Evolutionary conservation across 2,797 vertebrate genomes (phyloP).

Genomic region (Cossypha caffra): DNA sequence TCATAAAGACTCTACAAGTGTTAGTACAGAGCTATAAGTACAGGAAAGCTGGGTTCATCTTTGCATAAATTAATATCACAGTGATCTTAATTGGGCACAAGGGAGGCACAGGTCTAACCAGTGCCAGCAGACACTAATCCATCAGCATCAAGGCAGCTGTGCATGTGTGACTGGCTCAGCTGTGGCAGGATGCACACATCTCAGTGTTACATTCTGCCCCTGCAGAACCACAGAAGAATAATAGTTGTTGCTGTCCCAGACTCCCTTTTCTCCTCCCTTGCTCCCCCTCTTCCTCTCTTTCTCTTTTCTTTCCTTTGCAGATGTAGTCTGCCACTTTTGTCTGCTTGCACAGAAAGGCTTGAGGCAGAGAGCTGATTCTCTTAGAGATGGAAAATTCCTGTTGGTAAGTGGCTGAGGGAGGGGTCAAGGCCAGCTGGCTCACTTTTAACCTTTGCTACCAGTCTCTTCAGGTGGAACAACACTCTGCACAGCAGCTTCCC

Average conservation of each 20-base stretch:
- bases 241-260: background rate
- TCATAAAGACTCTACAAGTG: background rate
- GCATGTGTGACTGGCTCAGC: background rate
- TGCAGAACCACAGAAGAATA: background rate
- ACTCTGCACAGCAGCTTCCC: background rate
- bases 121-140: background rate
- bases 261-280: background rate
- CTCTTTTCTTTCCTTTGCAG: background rate
- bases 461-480: background rate
- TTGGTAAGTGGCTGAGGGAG: background rate
- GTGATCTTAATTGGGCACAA: background rate
- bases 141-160: background rate
- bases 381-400: background rate
- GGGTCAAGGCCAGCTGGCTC: background rate
- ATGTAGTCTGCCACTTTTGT: background rate
- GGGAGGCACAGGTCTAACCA: background rate
- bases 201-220: background rate
- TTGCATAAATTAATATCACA: background rate
- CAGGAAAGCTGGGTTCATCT: background rate
- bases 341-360: background rate
- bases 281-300: background rate
- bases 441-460: background rate
- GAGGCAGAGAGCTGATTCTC: background rate
- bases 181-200: accelerated
- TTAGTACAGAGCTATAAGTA: background rate